These are phyloP conservation scores for Panthera tigris DNA, from an alignment of 2,113 vertebrate species.

Conservation along the genomic window DNA sequence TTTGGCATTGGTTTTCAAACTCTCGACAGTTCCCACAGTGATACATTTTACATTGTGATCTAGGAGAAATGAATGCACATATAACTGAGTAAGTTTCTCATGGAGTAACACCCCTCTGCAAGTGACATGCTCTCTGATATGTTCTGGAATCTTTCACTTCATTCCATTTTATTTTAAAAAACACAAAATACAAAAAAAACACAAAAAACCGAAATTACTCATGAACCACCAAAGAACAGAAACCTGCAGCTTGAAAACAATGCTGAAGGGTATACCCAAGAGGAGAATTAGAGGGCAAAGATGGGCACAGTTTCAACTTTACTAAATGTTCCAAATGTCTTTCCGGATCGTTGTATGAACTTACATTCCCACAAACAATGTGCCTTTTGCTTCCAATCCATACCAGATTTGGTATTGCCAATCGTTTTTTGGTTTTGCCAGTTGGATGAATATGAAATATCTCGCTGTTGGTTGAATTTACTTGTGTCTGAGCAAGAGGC, in stretches of 20 bases:
- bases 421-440: neutral
- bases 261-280: neutral
- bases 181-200: neutral
- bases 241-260: neutral
- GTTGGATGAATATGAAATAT: neutral
- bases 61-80: neutral
- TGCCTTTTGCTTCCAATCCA: neutral
- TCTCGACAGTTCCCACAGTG: neutral
- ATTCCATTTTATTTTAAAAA: neutral
- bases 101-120: neutral
- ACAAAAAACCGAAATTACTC: neutral
- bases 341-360: neutral
- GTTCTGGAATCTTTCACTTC: neutral
- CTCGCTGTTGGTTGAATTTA: neutral
- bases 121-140: neutral
- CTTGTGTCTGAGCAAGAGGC: neutral
- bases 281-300: neutral
- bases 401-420: neutral
- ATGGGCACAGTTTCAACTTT: neutral
- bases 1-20: neutral
- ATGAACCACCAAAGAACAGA: neutral
- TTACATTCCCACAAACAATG: neutral
- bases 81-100: neutral
- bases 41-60: neutral
- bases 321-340: neutral